These are phyloP conservation scores for Harpalus rufipes DNA, from an alignment of 2,888 invertebrate genomes.

Conservation along the genomic window DNA sequence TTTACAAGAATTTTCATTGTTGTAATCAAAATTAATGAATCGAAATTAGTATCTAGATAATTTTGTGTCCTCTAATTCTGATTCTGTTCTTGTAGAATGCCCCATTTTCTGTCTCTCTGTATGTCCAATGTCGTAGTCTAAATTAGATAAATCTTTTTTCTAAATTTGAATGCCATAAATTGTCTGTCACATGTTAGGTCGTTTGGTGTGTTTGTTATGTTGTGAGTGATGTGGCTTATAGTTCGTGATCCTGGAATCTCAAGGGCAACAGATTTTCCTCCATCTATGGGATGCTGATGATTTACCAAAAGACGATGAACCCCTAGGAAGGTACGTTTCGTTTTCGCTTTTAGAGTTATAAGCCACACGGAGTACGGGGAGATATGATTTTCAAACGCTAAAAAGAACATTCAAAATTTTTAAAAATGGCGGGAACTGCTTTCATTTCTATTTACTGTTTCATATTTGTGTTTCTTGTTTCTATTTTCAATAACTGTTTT, in stretches of 20 bases:
- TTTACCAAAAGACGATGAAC: slow-evolving; percentile 89
- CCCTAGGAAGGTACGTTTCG: slow-evolving; percentile 88
- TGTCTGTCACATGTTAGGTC: slow-evolving; percentile 32
- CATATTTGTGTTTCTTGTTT: no score
- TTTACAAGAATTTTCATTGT: no score
- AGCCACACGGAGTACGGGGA: background rate
- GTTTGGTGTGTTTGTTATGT: slow-evolving; percentile 74
- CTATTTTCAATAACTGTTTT: no score
- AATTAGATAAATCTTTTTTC: slow-evolving; percentile 50
- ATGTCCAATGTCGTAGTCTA: slow-evolving; percentile 7
- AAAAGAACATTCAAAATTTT: background rate
- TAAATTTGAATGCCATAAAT: slow-evolving; percentile 29
- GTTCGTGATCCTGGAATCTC: slow-evolving; percentile 80
- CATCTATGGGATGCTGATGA: slow-evolving; percentile 93
- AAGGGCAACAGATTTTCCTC: slow-evolving; percentile 87
- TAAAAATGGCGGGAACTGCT: background rate
- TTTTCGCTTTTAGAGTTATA: slow-evolving; percentile 1
- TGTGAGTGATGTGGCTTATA: slow-evolving; percentile 70
- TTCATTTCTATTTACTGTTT: no score
- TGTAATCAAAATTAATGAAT: no score
- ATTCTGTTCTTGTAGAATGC: background rate
- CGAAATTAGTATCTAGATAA: no score
- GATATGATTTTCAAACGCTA: slow-evolving; percentile 6
- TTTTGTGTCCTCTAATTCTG: background rate
- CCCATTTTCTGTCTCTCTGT: background rate